Percentiles rank a stretch among this genome's conserved stretches.
Evolutionary conservation across 2,888 invertebrate genomes (phyloP).

Genomic region (Melanophora roralis): DNA sequence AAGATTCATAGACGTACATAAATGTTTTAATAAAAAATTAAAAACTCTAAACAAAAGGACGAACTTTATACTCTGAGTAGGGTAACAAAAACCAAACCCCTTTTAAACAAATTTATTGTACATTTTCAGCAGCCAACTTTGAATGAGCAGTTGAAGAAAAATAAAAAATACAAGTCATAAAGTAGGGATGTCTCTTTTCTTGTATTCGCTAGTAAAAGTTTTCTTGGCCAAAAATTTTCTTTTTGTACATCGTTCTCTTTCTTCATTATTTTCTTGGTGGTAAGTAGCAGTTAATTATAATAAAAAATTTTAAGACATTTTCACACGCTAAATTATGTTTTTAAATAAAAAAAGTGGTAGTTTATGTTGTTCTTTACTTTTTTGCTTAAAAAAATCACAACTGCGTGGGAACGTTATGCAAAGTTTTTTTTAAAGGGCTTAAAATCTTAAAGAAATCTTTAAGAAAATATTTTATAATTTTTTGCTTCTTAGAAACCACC

Average conservation of each 20-base stretch:
- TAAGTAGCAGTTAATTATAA: slow-evolving; percentile 51
- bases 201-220: background rate
- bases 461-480: slow-evolving; percentile 27
- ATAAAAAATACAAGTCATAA: slow-evolving; percentile 12
- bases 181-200: slow-evolving; percentile 44
- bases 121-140: no score
- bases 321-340: slow-evolving; percentile 71
- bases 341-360: slow-evolving; percentile 37
- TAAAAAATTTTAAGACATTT: slow-evolving; percentile 53
- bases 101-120: no score
- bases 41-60: no score
- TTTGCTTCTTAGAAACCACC: slow-evolving; percentile 22
- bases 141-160: background rate
- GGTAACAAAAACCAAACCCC: no score
- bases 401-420: slow-evolving; percentile 73
- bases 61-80: no score
- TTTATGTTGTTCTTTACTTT: background rate
- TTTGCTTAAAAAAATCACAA: slow-evolving; percentile 68
- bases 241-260: background rate
- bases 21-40: no score
- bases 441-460: slow-evolving; percentile 40
- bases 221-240: background rate
- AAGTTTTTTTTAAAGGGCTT: slow-evolving; percentile 41
- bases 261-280: background rate
- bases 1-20: no score